Evolutionary conservation across 1,140 invertebrate species (phyloP).

Genomic region (Trichogramma pretiosum): DNA sequence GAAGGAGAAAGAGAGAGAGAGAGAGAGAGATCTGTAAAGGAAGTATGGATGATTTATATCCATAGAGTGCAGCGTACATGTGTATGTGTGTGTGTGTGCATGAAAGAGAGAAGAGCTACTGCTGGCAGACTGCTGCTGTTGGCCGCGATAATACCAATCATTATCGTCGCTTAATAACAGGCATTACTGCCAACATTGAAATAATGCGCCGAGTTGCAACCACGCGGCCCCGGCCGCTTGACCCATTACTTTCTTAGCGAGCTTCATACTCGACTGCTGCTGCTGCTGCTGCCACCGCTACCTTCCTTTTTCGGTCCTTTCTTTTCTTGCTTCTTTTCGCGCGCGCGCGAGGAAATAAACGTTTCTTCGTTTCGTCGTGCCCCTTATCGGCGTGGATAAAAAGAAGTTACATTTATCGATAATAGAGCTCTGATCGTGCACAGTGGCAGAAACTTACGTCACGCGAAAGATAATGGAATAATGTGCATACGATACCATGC

Average conservation of each 20-base stretch:
- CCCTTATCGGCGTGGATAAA: conserved; percentile 4
- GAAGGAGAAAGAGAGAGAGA: not conserved
- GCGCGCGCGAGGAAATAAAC: conserved; percentile 6
- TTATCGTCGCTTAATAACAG: conserved; percentile 50
- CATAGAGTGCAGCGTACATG: too few species aligned
- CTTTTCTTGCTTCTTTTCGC: not conserved
- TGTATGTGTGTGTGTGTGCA: too few species aligned
- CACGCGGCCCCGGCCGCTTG: conserved; percentile 24
- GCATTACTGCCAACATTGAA: conserved; percentile 50
- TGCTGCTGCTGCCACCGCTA: conserved; percentile 18
- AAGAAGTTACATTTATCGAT: too few species aligned
- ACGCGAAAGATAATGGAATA: too few species aligned
- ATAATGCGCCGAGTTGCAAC: conserved; percentile 32
- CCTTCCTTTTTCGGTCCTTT: conserved; percentile 19
- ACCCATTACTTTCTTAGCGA: conserved; percentile 29
- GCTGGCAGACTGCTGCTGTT: too few species aligned
- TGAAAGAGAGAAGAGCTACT: too few species aligned
- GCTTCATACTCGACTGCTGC: not conserved
- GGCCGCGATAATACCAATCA: conserved; percentile 50
- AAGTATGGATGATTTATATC: conserved; percentile 49
- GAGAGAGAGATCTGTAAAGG: conserved; percentile 32
- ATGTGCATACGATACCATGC: too few species aligned
- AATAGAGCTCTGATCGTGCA: too few species aligned
- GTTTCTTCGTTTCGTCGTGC: too few species aligned
- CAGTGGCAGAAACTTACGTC: too few species aligned